These are phyloP conservation scores for Leptinotarsa haldemani DNA, from an alignment of 2,888 invertebrate species.

Conservation along the genomic window DNA sequence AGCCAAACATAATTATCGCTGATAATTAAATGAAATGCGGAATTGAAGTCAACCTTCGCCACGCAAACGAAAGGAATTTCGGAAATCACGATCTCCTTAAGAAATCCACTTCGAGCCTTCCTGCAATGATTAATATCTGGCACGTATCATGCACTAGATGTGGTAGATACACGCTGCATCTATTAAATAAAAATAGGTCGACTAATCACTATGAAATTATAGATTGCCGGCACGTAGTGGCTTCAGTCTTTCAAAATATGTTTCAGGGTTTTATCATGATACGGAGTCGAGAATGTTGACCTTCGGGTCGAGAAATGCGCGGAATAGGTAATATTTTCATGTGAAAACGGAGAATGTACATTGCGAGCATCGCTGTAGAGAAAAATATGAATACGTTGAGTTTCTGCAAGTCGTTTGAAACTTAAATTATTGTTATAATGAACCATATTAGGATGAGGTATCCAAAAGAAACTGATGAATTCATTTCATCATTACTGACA, in stretches of 20 bases:
- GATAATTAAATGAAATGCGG: background rate
- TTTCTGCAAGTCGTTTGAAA: background rate
- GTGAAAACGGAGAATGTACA: conserved; percentile 20
- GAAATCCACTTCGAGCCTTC: conserved; percentile 29
- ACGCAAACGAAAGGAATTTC: conserved; percentile 41
- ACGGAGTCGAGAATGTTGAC: conserved; percentile 18
- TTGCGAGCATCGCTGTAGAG: conserved; percentile 2
- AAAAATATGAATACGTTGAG: conserved; percentile 2
- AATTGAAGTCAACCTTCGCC: conserved; percentile 13
- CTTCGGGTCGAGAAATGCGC: conserved; percentile 24
- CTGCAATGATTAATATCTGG: conserved; percentile 53
- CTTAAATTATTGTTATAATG: no score
- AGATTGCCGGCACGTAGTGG: conserved; percentile 55
- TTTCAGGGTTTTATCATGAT: conserved; percentile 23
- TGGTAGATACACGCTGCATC: conserved; percentile 48
- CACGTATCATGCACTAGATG: conserved; percentile 48
- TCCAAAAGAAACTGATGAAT: no score
- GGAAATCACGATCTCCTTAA: conserved; percentile 50
- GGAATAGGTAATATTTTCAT: conserved; percentile 23
- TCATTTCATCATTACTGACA: no score
- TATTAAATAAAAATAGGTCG: conserved; percentile 45
- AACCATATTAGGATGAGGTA: no score
- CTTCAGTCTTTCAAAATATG: conserved; percentile 49
- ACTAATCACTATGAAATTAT: conserved; percentile 55
- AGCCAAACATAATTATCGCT: background rate